Conservation (phyloP, 2,797 vertebrate genomes). For the Thamnophis elegans region DNA sequence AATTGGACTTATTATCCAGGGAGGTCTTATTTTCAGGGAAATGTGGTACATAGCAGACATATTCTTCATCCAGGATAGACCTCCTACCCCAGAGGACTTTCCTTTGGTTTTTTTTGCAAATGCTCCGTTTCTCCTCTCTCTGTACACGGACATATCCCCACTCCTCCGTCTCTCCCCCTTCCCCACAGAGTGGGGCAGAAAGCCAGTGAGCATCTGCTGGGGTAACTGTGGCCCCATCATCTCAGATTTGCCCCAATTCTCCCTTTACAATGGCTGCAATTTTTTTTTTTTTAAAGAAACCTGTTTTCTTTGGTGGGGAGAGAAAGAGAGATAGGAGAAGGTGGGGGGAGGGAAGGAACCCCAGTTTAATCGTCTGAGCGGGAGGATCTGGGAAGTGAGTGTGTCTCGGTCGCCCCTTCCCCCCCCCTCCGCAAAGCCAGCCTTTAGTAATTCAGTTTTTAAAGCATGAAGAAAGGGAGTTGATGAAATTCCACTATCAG, state of each 20-base stretch:
- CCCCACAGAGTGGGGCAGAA: background rate
- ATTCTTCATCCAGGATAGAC: background rate
- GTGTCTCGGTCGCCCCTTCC: slow-evolving; percentile 65
- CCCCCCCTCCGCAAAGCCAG: slow-evolving; percentile 71
- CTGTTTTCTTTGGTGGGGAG: slow-evolving; percentile 3
- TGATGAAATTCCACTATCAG: slow-evolving; percentile 99
- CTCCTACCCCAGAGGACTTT: background rate
- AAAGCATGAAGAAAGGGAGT: slow-evolving; percentile 94
- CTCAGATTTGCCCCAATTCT: slow-evolving; percentile 64
- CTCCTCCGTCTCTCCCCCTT: background rate
- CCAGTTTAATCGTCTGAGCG: slow-evolving; percentile 82
- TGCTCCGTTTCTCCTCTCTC: background rate
- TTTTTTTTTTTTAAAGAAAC: slow-evolving; percentile 61
- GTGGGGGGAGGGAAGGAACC: slow-evolving; percentile 61
- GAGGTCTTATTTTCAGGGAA: no score
- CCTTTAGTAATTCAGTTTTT: slow-evolving; percentile 94
- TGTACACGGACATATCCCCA: no score
- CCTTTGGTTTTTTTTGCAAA: background rate
- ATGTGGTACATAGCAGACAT: background rate
- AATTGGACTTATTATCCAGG: no score
- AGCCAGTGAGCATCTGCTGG: slow-evolving; percentile 71
- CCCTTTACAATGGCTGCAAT: slow-evolving; percentile 10
- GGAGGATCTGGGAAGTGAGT: slow-evolving; percentile 79
- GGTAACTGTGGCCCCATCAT: slow-evolving; percentile 77
- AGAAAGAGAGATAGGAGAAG: slow-evolving; percentile 46